Conservation (phyloP, 2,113 vertebrate genomes). For the Saguinus imperator region DNA sequence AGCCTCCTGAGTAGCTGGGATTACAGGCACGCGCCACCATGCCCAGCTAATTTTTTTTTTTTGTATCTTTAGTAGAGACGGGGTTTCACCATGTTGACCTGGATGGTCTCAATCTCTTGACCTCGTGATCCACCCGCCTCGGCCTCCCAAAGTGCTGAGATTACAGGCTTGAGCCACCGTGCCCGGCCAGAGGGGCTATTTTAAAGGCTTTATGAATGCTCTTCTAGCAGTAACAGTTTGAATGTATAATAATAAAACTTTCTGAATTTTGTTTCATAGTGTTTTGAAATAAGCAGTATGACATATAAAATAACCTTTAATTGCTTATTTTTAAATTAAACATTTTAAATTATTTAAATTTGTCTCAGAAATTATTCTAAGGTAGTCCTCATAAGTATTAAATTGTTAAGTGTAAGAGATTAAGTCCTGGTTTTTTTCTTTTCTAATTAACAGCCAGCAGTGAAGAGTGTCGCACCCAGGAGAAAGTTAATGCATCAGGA, state of each 20-base stretch:
- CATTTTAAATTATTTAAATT: background rate
- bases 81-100: too few species aligned
- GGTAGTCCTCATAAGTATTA: background rate
- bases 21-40: too few species aligned
- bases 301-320: background rate
- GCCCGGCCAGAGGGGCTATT: background rate
- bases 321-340: background rate
- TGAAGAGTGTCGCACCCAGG: constrained; percentile 63
- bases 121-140: too few species aligned
- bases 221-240: background rate
- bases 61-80: too few species aligned
- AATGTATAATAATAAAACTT: background rate
- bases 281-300: background rate
- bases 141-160: too few species aligned
- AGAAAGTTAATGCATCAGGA: constrained; percentile 84
- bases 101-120: too few species aligned
- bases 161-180: too few species aligned
- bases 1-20: too few species aligned
- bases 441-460: constrained; percentile 68
- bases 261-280: background rate
- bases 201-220: background rate
- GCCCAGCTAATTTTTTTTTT: too few species aligned
- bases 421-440: constrained; percentile 13
- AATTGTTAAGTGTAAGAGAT: background rate
- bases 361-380: background rate